Evolutionary conservation across 2,888 invertebrate genomes (phyloP).

Genomic region (Gonocerus acuteangulatus): DNA sequence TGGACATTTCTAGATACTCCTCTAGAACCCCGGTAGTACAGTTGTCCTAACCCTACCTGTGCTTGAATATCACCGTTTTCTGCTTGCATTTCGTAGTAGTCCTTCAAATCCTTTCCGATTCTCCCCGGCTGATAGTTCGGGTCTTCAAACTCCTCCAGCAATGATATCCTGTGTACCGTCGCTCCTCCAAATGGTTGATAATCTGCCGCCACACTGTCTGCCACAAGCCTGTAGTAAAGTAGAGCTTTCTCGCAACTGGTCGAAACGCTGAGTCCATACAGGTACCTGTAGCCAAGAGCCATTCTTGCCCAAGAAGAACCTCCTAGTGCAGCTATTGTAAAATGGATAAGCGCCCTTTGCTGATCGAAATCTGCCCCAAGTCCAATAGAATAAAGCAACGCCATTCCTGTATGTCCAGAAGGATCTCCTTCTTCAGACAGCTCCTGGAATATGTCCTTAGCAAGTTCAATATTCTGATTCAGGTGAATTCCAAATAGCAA

Average conservation of each 20-base stretch:
- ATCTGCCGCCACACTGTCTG: constrained; percentile 65
- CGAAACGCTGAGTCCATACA: constrained; percentile 80
- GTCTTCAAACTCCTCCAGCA: constrained; percentile 87
- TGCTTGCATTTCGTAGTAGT: constrained; percentile 94
- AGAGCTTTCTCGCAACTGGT: constrained; percentile 85
- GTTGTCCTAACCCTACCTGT: constrained; percentile 86
- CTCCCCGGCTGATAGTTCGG: constrained; percentile 64
- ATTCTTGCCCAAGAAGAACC: constrained; percentile 90
- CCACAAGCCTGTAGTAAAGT: constrained; percentile 40
- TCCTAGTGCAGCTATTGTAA: constrained; percentile 81
- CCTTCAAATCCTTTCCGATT: constrained; percentile 88
- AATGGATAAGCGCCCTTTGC: constrained; percentile 79
- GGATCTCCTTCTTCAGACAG: constrained; percentile 70
- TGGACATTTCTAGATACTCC: constrained; percentile 88
- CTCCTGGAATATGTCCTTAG: constrained; percentile 65
- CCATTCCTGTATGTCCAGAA: constrained; percentile 81
- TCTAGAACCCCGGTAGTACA: constrained; percentile 94
- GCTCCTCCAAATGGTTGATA: constrained; percentile 81
- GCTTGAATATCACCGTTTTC: constrained; percentile 97
- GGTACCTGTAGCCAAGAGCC: constrained; percentile 90
- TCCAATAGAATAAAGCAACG: constrained; percentile 81
- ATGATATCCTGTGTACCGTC: constrained; percentile 76
- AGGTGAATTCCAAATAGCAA: constrained; percentile 74
- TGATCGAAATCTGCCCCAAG: constrained; percentile 77
- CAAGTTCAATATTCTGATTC: constrained; percentile 66